phyloP scores from a whole-genome alignment of 2,888 invertebrate genomes.

The Melolontha melolontha region DNA sequence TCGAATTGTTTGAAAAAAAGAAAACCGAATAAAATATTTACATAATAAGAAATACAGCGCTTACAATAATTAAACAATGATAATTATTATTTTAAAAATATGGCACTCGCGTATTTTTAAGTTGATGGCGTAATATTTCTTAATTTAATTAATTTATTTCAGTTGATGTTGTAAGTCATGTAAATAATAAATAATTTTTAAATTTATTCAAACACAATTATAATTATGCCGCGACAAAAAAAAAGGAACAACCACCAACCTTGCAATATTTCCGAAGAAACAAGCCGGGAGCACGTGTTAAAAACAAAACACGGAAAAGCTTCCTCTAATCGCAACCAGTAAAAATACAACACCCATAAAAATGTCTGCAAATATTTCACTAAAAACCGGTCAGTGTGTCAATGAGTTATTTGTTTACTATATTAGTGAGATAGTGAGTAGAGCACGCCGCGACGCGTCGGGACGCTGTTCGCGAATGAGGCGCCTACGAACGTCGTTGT shows the following conservation, averaged over 20 bases:
- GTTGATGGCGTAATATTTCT: too few relatives aligned
- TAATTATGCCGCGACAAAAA: too few relatives aligned
- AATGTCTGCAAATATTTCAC: neutral
- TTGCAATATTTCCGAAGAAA: neutral
- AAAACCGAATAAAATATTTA: too few relatives aligned
- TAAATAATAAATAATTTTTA: too few relatives aligned
- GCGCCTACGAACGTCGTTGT: slow-evolving; percentile 49
- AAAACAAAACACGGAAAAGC: neutral
- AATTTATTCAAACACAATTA: too few relatives aligned
- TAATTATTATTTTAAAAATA: too few relatives aligned
- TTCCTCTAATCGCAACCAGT: slow-evolving; percentile 10
- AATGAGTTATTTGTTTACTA: slow-evolving; percentile 27
- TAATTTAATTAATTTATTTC: too few relatives aligned
- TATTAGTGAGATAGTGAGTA: slow-evolving; percentile 10
- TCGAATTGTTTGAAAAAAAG: too few relatives aligned
- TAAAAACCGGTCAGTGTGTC: slow-evolving; percentile 6
- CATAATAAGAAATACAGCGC: too few relatives aligned
- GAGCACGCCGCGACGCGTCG: slow-evolving; percentile 46
- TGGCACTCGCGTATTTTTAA: too few relatives aligned
- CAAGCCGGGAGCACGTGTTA: slow-evolving; percentile 7
- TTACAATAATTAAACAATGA: too few relatives aligned
- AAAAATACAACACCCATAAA: slow-evolving; percentile 6
- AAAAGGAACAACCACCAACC: slow-evolving; percentile 12
- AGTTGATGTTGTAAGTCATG: too few relatives aligned
- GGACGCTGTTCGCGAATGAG: slow-evolving; percentile 44